Percentiles rank a stretch among this genome's conserved stretches.
Evolutionary conservation across 2,797 vertebrate genomes (phyloP).

Genomic region (Smutsia temminckii): DNA sequence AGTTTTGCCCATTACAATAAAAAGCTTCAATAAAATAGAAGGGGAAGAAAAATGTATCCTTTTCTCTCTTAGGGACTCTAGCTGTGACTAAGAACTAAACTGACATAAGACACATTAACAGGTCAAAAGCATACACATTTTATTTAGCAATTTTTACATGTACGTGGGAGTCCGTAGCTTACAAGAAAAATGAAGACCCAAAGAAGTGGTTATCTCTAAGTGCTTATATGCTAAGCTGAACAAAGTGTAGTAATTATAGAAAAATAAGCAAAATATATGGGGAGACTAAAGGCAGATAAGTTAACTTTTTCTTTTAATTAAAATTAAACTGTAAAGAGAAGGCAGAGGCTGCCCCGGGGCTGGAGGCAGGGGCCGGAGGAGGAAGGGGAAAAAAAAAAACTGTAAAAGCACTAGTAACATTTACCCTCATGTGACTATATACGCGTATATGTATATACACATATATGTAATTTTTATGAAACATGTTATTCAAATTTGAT

Average conservation of each 20-base stretch:
- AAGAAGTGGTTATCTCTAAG: too few species aligned
- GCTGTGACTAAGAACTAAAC: background rate
- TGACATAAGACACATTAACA: background rate
- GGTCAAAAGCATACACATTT: background rate
- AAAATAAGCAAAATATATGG: background rate
- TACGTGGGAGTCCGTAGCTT: background rate
- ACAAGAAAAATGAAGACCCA: background rate
- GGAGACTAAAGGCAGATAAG: background rate
- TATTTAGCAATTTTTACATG: background rate
- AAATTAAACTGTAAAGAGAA: background rate
- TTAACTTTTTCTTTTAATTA: background rate
- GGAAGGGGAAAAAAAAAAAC: too few species aligned
- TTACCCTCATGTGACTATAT: background rate
- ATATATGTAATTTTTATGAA: background rate
- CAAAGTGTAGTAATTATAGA: background rate
- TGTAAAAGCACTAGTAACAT: background rate
- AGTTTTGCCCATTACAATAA: background rate
- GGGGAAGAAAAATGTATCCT: background rate
- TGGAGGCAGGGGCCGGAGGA: too few species aligned
- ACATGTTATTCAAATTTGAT: background rate
- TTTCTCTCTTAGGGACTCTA: background rate
- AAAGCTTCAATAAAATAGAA: background rate
- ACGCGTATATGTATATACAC: background rate
- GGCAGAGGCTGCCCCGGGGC: too few species aligned
- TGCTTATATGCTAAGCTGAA: background rate